phyloP scores from a whole-genome alignment of 2,113 vertebrate genomes.

The Mungos mungo region DNA sequence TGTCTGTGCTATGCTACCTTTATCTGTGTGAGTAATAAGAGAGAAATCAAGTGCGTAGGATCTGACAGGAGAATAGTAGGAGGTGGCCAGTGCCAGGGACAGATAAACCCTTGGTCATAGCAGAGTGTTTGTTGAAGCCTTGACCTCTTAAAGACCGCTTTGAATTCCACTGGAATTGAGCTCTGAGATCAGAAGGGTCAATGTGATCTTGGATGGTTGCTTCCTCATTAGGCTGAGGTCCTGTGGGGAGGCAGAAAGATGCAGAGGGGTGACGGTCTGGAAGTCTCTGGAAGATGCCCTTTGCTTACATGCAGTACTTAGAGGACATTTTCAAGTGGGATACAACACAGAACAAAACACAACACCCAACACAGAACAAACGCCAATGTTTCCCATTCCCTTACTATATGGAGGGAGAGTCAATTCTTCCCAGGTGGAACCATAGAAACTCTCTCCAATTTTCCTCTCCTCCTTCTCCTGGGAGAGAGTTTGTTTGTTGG shows the following conservation, averaged over 20 bases:
- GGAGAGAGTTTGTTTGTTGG: constrained; percentile 6
- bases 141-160: not conserved
- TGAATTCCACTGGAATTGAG: not conserved
- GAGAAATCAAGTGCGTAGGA: not conserved
- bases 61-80: not conserved
- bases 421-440: not conserved
- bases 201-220: not conserved
- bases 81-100: not conserved
- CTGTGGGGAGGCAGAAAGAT: not conserved
- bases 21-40: not conserved
- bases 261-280: not conserved
- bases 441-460: not conserved
- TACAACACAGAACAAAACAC: not conserved
- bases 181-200: not conserved
- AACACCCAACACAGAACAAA: not conserved
- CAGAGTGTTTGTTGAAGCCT: not conserved
- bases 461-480: not conserved
- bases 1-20: not conserved
- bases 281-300: not conserved
- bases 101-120: not conserved
- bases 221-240: not conserved
- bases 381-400: not conserved
- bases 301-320: not conserved
- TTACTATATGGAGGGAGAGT: not conserved
- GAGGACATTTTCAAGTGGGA: not conserved